Percentiles rank a stretch among this genome's conserved stretches.
phyloP scores from a whole-genome alignment of 1,140 invertebrate species.

The Trachymyrmex cornetzi region DNA sequence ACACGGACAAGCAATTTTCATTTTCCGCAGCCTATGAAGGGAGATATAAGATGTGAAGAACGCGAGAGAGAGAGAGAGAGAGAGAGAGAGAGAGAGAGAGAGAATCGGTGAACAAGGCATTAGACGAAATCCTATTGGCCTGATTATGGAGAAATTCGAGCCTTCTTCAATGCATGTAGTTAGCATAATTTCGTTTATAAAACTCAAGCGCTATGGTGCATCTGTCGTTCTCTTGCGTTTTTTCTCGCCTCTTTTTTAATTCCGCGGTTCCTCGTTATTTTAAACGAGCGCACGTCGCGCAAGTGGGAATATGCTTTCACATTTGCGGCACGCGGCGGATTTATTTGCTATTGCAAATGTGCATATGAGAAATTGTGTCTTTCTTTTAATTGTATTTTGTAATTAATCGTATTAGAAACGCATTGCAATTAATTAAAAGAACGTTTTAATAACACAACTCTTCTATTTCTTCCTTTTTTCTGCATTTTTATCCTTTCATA shows the following conservation, averaged over 20 bases:
- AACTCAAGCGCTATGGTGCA: conserved; percentile 60
- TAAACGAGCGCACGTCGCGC: conserved; percentile 27
- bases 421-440: too few species aligned
- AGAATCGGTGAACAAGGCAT: conserved; percentile 20
- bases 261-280: conserved; percentile 26
- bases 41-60: not conserved
- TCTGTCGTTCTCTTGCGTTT: conserved; percentile 36
- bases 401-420: conserved; percentile 6
- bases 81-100: not conserved
- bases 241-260: conserved; percentile 15
- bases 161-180: conserved; percentile 69
- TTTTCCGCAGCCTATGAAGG: not conserved
- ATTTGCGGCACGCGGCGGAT: conserved; percentile 24
- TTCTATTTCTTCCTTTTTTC: not conserved
- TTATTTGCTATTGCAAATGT: conserved; percentile 35
- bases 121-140: conserved; percentile 62
- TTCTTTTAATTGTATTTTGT: conserved; percentile 32
- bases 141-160: conserved; percentile 59
- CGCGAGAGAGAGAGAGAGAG: not conserved
- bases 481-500: not conserved
- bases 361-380: conserved; percentile 7
- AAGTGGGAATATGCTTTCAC: conserved; percentile 32
- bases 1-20: not conserved
- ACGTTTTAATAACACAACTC: not conserved
- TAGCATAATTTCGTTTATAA: conserved; percentile 81